Base-by-base conservation (phyloP, 2,113 vertebrate genomes). In the Ibidorhyncha struthersii region DNA sequence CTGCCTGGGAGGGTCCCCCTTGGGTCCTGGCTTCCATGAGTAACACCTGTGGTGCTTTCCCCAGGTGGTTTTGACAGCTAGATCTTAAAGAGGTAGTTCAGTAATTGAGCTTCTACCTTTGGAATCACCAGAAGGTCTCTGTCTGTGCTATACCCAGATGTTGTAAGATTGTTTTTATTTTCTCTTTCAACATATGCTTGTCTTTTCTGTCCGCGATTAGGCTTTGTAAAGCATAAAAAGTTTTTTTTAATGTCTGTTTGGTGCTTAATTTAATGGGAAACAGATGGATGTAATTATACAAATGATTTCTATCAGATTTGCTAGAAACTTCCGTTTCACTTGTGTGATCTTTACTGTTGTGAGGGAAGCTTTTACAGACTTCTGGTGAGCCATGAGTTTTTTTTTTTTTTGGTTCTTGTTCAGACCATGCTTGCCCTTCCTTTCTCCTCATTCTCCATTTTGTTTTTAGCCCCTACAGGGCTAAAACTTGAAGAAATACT, bases 81-180 rank as follows among this genome's bases (percentile, higher is more conserved):
- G 19, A 5, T 38, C 20, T 29, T 18, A 12, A 19, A 62, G 14
- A 34, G 9, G 13, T 36, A 12, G 16, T 26, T 56, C 17, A 13
- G 8, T 27, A 49, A 17, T 15, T 67, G 20, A 56, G 12, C 4
- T 71, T 12, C 29, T 34, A 4, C 6, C 6, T 56, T 52, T 0
- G 1, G 34, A 29, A 21, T 66, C 5, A 6, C 8, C 0, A 14
- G 9, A 56, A 78, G 15, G 8, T 82, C 10, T 47, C 6, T 73
- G 14, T 47, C 7, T 78, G 17, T 26, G 5, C 14, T 3, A 3
- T 23, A 26, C 4, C 12, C 74, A 22, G 5, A 10, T 55, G 29
- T 6, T 82, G 9, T 17, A 38, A 47, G 29, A 10, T 8, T 50
- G 12, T 29, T 69, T 61, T 66, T 34, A 4, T 38, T 30, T 80